Percentiles rank a stretch among this genome's conserved stretches.
Evolutionary conservation across 2,888 invertebrate species (phyloP).

Genomic region (Teleiodes luculella): DNA sequence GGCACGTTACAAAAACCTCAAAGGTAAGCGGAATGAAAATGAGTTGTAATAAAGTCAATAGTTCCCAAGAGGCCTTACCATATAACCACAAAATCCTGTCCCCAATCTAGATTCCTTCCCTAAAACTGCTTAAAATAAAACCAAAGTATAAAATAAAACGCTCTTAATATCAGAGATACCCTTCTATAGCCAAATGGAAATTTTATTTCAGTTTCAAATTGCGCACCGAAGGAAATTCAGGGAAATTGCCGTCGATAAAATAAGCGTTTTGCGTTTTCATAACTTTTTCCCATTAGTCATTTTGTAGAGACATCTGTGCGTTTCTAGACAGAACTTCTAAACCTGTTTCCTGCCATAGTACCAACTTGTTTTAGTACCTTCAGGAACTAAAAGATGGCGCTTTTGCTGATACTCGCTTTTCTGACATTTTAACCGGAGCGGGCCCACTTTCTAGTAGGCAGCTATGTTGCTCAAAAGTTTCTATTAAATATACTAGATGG

Average conservation of each 20-base stretch:
- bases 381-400: neutral
- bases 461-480: too few species aligned
- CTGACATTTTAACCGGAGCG: too few species aligned
- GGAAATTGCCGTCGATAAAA: slow-evolving; percentile 2
- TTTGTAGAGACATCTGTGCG: neutral
- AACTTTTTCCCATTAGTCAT: neutral
- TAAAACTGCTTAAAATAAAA: neutral
- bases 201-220: slow-evolving; percentile 6
- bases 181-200: neutral
- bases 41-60: too few species aligned
- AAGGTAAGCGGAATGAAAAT: too few species aligned
- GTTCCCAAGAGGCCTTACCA: too few species aligned
- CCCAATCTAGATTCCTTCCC: too few species aligned
- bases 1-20: too few species aligned
- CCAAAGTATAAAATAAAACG: neutral
- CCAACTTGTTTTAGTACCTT: neutral
- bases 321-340: neutral
- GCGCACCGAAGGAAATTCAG: neutral
- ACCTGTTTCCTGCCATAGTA: neutral
- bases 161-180: neutral
- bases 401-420: too few species aligned
- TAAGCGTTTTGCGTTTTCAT: neutral
- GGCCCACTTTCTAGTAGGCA: too few species aligned
- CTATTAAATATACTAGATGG: too few species aligned
- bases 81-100: too few species aligned